Percentiles rank a stretch among this genome's conserved stretches.
Evolutionary conservation across 2,797 vertebrate species (phyloP).

Genomic region (Emys orbicularis): DNA sequence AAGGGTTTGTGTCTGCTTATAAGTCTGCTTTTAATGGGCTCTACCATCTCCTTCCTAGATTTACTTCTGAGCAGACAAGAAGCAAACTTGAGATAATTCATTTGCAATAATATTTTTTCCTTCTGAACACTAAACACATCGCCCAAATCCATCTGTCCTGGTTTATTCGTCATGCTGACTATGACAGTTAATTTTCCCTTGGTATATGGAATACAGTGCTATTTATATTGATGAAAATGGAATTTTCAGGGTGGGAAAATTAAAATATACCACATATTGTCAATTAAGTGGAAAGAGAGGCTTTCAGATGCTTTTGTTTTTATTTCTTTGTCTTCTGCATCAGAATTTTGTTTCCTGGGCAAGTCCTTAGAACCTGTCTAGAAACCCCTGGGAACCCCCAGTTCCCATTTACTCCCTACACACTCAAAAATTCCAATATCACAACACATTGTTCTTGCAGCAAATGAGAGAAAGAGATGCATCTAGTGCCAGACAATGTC

Average conservation of each 20-base stretch:
- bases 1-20: background rate
- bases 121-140: background rate
- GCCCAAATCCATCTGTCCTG: background rate
- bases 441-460: background rate
- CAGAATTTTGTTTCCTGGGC: background rate
- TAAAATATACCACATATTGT: background rate
- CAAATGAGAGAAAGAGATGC: background rate
- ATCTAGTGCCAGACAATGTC: background rate
- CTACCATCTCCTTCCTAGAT: background rate
- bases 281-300: background rate
- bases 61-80: background rate
- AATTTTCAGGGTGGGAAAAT: background rate
- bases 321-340: no score
- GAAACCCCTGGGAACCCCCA: background rate
- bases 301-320: background rate
- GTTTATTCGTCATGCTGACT: background rate
- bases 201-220: background rate
- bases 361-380: background rate
- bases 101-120: background rate
- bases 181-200: background rate
- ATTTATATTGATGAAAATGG: background rate
- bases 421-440: background rate
- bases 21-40: background rate
- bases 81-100: background rate
- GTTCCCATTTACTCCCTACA: background rate